Evolutionary conservation across 2,888 invertebrate genomes (phyloP).

Genomic region (Dryobotodes eremita): DNA sequence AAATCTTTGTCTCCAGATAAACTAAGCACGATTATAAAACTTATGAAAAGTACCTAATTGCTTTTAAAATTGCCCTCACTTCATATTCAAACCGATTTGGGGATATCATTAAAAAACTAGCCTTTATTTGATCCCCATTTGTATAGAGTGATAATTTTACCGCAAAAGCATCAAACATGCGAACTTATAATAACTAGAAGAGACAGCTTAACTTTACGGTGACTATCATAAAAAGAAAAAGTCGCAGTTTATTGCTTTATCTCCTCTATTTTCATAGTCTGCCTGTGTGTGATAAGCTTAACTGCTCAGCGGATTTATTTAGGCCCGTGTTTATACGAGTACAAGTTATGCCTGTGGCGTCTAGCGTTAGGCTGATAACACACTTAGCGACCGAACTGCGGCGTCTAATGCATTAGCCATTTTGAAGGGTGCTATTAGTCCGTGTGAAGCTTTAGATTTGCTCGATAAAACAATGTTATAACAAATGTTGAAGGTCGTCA

Average conservation of each 20-base stretch:
- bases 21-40: background rate
- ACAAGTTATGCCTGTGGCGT: slow-evolving; percentile 41
- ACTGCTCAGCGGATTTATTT: slow-evolving; percentile 60
- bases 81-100: background rate
- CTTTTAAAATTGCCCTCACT: background rate
- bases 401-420: slow-evolving; percentile 1
- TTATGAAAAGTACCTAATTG: background rate
- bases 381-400: slow-evolving; percentile 17
- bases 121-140: background rate
- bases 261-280: slow-evolving; percentile 62
- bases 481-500: background rate
- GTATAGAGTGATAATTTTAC: background rate
- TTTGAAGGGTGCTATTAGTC: slow-evolving; percentile 19
- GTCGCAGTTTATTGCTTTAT: slow-evolving; percentile 60
- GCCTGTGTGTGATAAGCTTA: slow-evolving; percentile 64
- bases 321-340: slow-evolving; percentile 44
- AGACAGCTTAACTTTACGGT: slow-evolving; percentile 47
- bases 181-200: slow-evolving; percentile 35
- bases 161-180: slow-evolving; percentile 2
- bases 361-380: slow-evolving; percentile 46
- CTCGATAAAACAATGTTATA: background rate
- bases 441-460: slow-evolving; percentile 1
- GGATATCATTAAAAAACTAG: background rate
- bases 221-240: slow-evolving; percentile 63
- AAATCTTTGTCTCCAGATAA: background rate